A percentile compares a stretch with the other conserved stretches of the same genome.
Conservation (phyloP, 2,113 vertebrate genomes). For the Siniperca knerii region DNA sequence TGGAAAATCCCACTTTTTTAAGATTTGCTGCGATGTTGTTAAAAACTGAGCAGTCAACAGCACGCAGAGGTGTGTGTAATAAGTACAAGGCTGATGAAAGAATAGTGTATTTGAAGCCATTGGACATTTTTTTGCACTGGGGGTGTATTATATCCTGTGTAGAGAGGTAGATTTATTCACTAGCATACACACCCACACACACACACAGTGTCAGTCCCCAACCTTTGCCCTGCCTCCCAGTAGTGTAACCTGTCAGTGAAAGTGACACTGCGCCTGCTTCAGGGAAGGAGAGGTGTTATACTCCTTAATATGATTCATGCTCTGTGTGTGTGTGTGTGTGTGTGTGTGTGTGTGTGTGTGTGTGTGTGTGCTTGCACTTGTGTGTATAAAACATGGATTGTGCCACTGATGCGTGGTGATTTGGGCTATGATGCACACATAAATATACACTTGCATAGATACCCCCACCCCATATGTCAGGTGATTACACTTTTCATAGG, state of each 20-base stretch:
- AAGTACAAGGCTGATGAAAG: background rate
- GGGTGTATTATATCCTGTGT: background rate
- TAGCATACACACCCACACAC: background rate
- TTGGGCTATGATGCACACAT: background rate
- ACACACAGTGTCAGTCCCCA: slow-evolving; percentile 16
- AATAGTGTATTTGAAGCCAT: background rate
- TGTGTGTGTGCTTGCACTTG: background rate
- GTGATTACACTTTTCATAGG: background rate
- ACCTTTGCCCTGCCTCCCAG: slow-evolving; percentile 31
- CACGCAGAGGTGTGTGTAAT: background rate
- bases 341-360: no score
- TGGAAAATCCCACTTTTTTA: background rate
- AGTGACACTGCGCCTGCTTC: slow-evolving; percentile 29
- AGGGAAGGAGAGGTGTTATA: slow-evolving; percentile 41
- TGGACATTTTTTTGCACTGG: background rate
- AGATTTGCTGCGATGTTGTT: background rate
- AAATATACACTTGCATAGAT: background rate
- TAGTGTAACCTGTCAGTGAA: slow-evolving; percentile 45
- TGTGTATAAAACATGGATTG: background rate
- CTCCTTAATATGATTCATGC: slow-evolving; percentile 30
- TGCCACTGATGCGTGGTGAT: background rate
- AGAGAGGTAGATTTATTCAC: background rate
- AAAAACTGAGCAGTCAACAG: background rate
- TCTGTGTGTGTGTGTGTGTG: background rate
- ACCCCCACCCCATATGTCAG: background rate